Conservation (phyloP, 2,113 vertebrate species). For the Leptobrachium ailaonicum region DNA sequence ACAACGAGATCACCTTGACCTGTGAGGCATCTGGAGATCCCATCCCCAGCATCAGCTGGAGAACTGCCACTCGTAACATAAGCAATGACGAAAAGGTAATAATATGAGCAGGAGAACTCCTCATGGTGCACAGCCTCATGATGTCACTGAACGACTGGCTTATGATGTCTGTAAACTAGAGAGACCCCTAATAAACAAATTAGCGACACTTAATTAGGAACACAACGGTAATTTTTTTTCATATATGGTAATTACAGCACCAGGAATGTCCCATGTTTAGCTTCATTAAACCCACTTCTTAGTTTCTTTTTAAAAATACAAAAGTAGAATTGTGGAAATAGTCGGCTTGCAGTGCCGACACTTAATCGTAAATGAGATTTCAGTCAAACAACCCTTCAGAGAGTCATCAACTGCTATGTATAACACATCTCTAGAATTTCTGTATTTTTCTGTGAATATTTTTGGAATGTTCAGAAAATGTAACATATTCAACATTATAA, state of each 20-base stretch:
- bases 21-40: slow-evolving; percentile 95
- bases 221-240: not conserved
- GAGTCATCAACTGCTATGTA: too few relatives aligned
- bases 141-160: slow-evolving; percentile 46
- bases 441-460: too few relatives aligned
- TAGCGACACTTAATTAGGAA: not conserved
- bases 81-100: slow-evolving; percentile 92
- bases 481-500: too few relatives aligned
- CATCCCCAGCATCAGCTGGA: slow-evolving; percentile 93
- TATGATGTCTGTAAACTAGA: slow-evolving; percentile 19
- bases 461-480: too few relatives aligned
- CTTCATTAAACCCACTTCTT: not conserved
- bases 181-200: not conserved
- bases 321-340: not conserved
- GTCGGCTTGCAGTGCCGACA: not conserved
- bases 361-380: not conserved
- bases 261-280: not conserved
- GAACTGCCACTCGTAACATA: slow-evolving; percentile 80
- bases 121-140: slow-evolving; percentile 30
- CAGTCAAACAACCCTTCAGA: too few relatives aligned
- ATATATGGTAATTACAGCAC: not conserved
- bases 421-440: too few relatives aligned
- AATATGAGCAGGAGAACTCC: not conserved
- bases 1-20: slow-evolving; percentile 90
- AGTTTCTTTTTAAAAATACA: not conserved